phyloP scores from a whole-genome alignment of 2,888 invertebrate genomes.

The Tipula vernalis region DNA sequence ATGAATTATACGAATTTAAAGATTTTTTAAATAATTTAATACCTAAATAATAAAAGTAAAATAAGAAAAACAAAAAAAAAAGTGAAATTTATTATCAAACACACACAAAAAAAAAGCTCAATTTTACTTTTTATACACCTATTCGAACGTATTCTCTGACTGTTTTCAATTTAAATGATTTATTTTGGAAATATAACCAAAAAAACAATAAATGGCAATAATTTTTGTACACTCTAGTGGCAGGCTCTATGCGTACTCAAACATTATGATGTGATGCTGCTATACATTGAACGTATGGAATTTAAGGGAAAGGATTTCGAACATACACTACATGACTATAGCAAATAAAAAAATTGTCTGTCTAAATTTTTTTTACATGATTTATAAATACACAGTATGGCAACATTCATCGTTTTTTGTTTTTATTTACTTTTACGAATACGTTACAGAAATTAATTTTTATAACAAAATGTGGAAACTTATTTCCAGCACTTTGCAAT shows the following conservation, averaged over 20 bases:
- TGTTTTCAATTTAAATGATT: not conserved
- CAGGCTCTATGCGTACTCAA: not conserved
- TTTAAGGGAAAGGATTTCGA: not conserved
- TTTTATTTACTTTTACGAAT: not conserved
- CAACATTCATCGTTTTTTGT: not conserved
- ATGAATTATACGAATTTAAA: not conserved
- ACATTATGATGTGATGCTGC: not conserved
- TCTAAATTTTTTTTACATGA: not conserved
- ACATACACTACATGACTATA: not conserved
- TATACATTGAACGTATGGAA: not conserved
- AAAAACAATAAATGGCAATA: not conserved
- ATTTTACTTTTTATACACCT: not conserved
- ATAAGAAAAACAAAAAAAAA: not conserved
- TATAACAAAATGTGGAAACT: not conserved
- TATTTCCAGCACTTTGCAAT: not conserved
- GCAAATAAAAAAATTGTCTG: not conserved
- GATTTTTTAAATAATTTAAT: not conserved
- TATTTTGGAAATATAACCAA: not conserved
- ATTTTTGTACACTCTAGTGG: not conserved
- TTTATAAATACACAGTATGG: not conserved
- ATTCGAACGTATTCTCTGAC: not conserved
- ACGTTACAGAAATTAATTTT: not conserved
- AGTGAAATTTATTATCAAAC: not conserved
- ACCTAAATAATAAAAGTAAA: not conserved
- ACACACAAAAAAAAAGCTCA: not conserved